These are phyloP conservation scores for Cylloceria caligata DNA, from an alignment of 2,888 invertebrate genomes.

Conservation along the genomic window DNA sequence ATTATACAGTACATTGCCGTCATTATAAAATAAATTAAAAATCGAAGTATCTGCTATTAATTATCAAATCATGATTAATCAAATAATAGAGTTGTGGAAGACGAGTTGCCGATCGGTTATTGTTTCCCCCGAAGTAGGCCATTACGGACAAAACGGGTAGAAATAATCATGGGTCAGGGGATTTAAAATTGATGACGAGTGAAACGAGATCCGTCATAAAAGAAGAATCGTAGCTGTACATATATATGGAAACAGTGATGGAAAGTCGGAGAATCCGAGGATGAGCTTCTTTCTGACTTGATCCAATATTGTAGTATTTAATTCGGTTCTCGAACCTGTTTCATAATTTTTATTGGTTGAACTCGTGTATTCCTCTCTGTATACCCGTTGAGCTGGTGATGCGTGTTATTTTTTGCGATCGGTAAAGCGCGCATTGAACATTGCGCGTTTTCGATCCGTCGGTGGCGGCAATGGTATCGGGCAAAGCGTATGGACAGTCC, in stretches of 20 bases:
- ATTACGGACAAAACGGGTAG: constrained; percentile 6
- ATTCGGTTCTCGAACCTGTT: not conserved
- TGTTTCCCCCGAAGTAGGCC: not conserved
- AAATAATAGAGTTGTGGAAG: not conserved
- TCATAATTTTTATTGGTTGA: not conserved
- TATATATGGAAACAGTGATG: constrained; percentile 12
- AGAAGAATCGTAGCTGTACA: not conserved
- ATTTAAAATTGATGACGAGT: constrained; percentile 36
- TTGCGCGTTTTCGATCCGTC: constrained; percentile 30
- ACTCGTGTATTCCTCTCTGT: constrained; percentile 1
- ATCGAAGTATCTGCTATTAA: no score
- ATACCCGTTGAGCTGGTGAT: constrained; percentile 35
- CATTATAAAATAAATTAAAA: no score
- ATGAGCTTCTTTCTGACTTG: not conserved
- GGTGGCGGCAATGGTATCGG: constrained; percentile 41
- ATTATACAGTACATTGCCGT: no score
- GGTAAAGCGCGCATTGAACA: constrained; percentile 58
- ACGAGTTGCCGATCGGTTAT: not conserved
- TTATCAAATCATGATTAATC: not conserved
- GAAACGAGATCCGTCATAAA: not conserved
- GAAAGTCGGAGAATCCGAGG: not conserved
- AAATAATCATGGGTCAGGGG: constrained; percentile 44
- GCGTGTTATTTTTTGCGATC: constrained; percentile 46
- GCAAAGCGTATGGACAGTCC: constrained; percentile 34
- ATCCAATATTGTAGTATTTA: constrained; percentile 1